A percentile compares a stretch with the other conserved stretches of the same genome.
These are phyloP conservation scores for Steatocranus sp. DNA, from an alignment of 2,797 vertebrate species.

Conservation along the genomic window DNA sequence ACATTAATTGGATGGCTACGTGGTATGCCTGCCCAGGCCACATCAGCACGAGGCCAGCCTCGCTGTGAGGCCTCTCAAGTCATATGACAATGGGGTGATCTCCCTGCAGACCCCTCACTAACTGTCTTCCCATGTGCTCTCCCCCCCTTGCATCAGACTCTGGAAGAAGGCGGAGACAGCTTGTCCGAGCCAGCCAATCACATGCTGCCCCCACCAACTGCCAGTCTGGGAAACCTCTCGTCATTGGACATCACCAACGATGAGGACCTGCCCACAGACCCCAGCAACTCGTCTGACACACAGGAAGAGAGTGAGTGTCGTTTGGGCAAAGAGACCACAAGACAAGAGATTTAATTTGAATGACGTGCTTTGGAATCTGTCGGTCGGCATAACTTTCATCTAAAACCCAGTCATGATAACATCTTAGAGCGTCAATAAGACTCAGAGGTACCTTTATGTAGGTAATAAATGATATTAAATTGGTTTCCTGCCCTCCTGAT, in stretches of 20 bases:
- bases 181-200: constrained; percentile 79
- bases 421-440: neutral
- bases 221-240: constrained; percentile 76
- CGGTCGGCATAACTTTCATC: neutral
- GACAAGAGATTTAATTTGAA: neutral
- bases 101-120: neutral
- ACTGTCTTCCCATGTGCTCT: neutral
- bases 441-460: neutral
- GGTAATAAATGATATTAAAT: neutral
- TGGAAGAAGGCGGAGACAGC: constrained; percentile 75
- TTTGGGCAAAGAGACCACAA: neutral
- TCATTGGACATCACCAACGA: constrained; percentile 83
- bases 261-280: constrained; percentile 86
- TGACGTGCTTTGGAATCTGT: neutral
- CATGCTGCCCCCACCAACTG: constrained; percentile 63
- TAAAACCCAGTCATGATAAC: fast-evolving
- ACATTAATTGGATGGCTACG: constrained; percentile 11
- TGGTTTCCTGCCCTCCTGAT: neutral
- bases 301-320: constrained; percentile 84
- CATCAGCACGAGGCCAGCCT: constrained; percentile 7
- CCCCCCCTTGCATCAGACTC: constrained; percentile 60
- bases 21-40: constrained; percentile 6
- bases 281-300: constrained; percentile 87
- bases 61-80: constrained; percentile 13
- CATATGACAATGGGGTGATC: constrained; percentile 56